Percentiles rank a stretch among this genome's conserved stretches.
Evolutionary conservation across 2,888 invertebrate species (phyloP).

Genomic region (Loripinus fragilis): DNA sequence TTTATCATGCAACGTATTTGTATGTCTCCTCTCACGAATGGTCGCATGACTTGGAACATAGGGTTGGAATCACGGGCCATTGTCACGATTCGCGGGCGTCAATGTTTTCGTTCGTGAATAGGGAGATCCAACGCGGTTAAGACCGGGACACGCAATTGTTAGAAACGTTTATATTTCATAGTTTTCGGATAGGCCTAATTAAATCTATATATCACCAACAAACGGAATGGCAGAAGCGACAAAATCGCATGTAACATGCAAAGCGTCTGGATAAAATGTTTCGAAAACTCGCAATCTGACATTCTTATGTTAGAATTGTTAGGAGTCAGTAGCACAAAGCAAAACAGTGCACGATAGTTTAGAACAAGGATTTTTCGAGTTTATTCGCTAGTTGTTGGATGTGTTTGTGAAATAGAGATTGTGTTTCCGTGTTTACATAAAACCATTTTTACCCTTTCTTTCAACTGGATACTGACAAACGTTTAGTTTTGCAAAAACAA

Average conservation of each 20-base stretch:
- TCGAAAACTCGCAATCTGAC: conserved; percentile 15
- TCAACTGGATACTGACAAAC: no score
- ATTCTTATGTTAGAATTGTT: neutral
- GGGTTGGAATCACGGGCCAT: neutral
- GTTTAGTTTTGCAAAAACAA: no score
- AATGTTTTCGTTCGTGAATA: conserved; percentile 14
- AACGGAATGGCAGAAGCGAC: conserved; percentile 58
- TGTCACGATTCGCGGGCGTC: conserved; percentile 24
- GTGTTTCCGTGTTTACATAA: no score
- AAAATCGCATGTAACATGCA: conserved; percentile 73
- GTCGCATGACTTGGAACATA: conserved; percentile 26
- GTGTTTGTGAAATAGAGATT: no score
- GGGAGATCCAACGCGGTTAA: conserved; percentile 27
- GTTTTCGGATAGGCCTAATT: conserved; percentile 64
- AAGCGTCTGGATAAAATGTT: conserved; percentile 64
- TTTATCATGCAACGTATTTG: neutral
- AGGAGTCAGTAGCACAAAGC: neutral
- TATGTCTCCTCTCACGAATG: conserved; percentile 25
- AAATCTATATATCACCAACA: conserved; percentile 64
- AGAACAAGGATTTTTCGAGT: no score
- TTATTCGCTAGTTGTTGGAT: no score
- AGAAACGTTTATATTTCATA: conserved; percentile 46
- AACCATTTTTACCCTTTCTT: no score
- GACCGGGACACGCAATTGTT: conserved; percentile 46
- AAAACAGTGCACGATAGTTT: no score